Evolutionary conservation across 2,113 vertebrate species (phyloP).

Genomic region (Diphyllodes magnificus): DNA sequence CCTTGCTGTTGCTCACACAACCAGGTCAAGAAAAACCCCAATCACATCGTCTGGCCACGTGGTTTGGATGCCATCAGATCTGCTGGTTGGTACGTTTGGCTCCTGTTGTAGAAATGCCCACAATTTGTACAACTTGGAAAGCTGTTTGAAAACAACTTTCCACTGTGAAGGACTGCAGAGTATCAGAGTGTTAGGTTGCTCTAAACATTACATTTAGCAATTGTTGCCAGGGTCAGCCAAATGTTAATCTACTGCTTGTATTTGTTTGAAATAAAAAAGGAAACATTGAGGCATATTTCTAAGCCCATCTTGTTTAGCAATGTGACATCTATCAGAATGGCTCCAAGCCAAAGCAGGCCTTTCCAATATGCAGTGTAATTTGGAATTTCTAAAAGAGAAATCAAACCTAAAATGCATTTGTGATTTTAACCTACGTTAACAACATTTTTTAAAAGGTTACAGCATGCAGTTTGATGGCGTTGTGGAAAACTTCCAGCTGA

Average conservation of each 20-base stretch:
- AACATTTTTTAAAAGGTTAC: slow-evolving; percentile 44
- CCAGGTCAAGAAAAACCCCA: not conserved
- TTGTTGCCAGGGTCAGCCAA: slow-evolving; percentile 54
- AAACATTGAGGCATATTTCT: slow-evolving; percentile 30
- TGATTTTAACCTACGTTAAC: slow-evolving; percentile 40
- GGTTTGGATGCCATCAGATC: not conserved
- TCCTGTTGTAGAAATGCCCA: not conserved
- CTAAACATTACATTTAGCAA: slow-evolving; percentile 46
- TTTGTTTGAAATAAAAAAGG: slow-evolving; percentile 48
- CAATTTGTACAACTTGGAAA: not conserved
- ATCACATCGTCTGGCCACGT: fast-evolving
- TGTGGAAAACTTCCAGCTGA: not conserved
- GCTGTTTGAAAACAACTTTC: slow-evolving; percentile 1
- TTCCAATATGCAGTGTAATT: not conserved
- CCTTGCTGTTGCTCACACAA: not conserved
- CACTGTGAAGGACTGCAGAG: not conserved
- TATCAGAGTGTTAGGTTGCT: not conserved
- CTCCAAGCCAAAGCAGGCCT: slow-evolving; percentile 9
- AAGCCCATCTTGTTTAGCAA: slow-evolving; percentile 51
- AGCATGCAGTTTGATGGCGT: not conserved
- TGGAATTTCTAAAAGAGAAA: slow-evolving; percentile 34
- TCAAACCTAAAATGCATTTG: slow-evolving; percentile 19
- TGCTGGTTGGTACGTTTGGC: not conserved
- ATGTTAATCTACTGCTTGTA: slow-evolving; percentile 60
- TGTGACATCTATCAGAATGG: slow-evolving; percentile 49